Percentiles rank a stretch among this genome's conserved stretches.
Evolutionary conservation across 2,888 invertebrate genomes (phyloP).

Genomic region (Tachina fera): DNA sequence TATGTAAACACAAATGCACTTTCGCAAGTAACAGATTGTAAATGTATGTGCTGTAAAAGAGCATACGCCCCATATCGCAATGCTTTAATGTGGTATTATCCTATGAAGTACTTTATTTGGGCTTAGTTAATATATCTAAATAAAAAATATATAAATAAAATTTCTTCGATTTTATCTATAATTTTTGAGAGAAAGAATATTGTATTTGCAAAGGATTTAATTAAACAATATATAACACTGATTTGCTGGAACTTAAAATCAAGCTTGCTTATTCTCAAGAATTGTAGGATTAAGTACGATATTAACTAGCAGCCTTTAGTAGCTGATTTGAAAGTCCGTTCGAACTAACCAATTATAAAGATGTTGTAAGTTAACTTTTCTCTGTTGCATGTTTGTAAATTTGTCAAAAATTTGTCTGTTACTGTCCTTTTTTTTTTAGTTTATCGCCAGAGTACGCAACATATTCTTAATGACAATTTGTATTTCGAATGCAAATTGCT

Average conservation of each 20-base stretch:
- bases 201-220: too few relatives aligned
- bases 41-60: slow-evolving; percentile 34
- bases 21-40: slow-evolving; percentile 18
- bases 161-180: not conserved
- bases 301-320: not conserved
- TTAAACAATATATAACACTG: too few relatives aligned
- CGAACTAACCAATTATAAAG: not conserved
- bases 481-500: slow-evolving; percentile 63
- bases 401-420: not conserved
- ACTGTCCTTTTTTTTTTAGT: slow-evolving; percentile 21
- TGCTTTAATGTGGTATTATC: not conserved
- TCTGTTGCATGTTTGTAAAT: slow-evolving; percentile 11
- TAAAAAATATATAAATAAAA: not conserved
- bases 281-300: too few relatives aligned
- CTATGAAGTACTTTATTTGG: not conserved
- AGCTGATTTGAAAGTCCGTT: not conserved
- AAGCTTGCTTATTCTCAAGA: too few relatives aligned
- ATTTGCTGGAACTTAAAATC: too few relatives aligned
- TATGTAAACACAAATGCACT: not conserved
- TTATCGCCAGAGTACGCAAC: slow-evolving; percentile 56
- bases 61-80: slow-evolving; percentile 62
- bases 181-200: too few relatives aligned
- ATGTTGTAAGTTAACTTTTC: not conserved
- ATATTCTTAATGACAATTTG: slow-evolving; percentile 67
- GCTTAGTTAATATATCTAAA: not conserved